Conservation (phyloP, 1,140 invertebrate species). For the Coboldia fuscipes region DNA sequence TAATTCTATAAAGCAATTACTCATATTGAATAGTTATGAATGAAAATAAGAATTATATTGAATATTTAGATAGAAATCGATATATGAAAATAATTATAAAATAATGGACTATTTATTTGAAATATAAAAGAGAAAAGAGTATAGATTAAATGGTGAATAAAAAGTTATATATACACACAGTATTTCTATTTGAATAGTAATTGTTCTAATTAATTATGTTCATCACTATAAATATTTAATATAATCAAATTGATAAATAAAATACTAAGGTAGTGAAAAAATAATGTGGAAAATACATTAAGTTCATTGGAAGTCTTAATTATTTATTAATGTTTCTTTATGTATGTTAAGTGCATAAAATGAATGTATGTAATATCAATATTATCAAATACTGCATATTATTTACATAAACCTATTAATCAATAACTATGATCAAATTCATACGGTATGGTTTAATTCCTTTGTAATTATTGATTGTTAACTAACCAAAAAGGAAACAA, state of each 20-base stretch:
- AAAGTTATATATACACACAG: conserved; percentile 6
- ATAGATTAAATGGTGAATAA: conserved; percentile 7
- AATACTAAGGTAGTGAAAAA: too few species aligned
- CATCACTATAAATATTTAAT: too few species aligned
- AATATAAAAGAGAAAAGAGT: too few species aligned
- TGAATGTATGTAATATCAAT: too few species aligned
- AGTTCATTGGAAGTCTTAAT: too few species aligned
- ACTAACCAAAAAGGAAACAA: background rate
- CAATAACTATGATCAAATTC: background rate
- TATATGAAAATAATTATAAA: background rate
- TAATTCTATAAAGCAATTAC: background rate
- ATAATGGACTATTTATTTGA: conserved; percentile 7
- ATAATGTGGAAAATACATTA: too few species aligned
- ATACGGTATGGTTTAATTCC: background rate
- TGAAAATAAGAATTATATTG: background rate
- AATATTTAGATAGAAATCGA: background rate
- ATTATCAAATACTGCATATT: too few species aligned
- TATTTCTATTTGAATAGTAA: conserved; percentile 2
- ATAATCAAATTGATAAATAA: too few species aligned
- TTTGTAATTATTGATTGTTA: background rate
- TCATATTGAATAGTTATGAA: too few species aligned
- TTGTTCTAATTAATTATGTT: conserved; percentile 10
- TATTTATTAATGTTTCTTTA: too few species aligned
- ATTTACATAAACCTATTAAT: too few species aligned
- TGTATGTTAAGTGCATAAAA: too few species aligned